A percentile compares a stretch with the other conserved stretches of the same genome.
Evolutionary conservation across 2,888 invertebrate species (phyloP).

Genomic region (Mamestra brassicae): DNA sequence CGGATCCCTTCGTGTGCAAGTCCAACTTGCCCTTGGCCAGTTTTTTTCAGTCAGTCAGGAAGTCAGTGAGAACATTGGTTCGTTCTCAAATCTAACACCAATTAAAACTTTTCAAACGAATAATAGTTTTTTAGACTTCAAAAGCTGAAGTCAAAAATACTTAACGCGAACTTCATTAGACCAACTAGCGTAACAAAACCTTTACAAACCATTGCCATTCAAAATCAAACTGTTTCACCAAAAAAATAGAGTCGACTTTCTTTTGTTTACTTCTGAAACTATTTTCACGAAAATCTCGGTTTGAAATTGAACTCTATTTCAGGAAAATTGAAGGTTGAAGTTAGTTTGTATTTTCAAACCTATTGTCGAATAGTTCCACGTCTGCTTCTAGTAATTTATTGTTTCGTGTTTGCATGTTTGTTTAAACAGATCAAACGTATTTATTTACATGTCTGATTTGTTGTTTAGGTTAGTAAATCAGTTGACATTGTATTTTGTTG

Average conservation of each 20-base stretch:
- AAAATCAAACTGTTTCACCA: background rate
- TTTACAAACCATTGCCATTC: background rate
- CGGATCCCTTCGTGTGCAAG: too few species aligned
- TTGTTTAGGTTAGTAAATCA: constrained; percentile 50
- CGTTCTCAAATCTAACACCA: constrained; percentile 1
- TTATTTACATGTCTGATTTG: constrained; percentile 62
- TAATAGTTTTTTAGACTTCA: constrained; percentile 24
- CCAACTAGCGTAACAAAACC: constrained; percentile 33
- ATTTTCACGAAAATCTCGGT: background rate
- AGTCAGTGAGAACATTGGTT: too few species aligned
- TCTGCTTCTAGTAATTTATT: constrained; percentile 54
- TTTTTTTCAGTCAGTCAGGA: too few species aligned
- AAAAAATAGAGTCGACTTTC: background rate
- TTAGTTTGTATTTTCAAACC: background rate
- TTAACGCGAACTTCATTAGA: constrained; percentile 51
- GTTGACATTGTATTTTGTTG: constrained; percentile 32
- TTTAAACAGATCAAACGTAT: constrained; percentile 62
- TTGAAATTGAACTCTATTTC: background rate
- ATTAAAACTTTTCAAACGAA: constrained; percentile 36
- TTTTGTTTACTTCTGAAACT: background rate
- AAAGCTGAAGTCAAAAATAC: constrained; percentile 30
- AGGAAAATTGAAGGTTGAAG: accelerated
- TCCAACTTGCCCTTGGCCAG: too few species aligned
- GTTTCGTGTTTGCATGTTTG: constrained; percentile 53
- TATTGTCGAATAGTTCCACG: constrained; percentile 38